Evolutionary conservation across 2,113 vertebrate genomes (phyloP).

Genomic region (Motacilla alba): DNA sequence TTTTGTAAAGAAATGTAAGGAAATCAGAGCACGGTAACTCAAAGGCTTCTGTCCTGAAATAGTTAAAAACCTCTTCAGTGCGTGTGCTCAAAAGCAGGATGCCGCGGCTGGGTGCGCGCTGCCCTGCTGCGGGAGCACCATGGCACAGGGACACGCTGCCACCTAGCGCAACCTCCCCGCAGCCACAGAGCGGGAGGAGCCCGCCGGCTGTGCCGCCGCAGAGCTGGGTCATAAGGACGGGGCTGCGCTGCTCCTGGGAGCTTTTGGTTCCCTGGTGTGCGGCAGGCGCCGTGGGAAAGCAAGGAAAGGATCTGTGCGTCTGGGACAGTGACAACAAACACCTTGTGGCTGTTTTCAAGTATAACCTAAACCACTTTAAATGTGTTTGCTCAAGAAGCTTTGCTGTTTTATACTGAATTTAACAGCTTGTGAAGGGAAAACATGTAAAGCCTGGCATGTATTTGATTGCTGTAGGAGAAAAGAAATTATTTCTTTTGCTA

Average conservation of each 20-base stretch:
- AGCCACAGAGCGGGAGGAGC: neutral
- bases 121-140: too few relatives aligned
- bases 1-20: neutral
- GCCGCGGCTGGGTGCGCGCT: fast-evolving
- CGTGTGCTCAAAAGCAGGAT: neutral
- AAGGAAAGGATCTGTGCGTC: fast-evolving
- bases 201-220: fast-evolving
- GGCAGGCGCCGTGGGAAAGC: neutral
- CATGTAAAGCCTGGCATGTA: neutral
- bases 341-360: neutral
- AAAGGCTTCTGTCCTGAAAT: neutral
- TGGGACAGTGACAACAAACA: neutral
- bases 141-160: neutral
- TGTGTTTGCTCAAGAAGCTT: neutral
- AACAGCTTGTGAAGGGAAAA: neutral
- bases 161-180: neutral
- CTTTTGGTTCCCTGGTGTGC: fast-evolving
- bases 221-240: fast-evolving
- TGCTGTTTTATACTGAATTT: neutral
- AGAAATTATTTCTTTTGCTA: neutral
- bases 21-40: neutral
- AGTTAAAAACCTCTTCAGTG: fast-evolving
- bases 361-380: neutral
- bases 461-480: neutral
- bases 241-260: fast-evolving